Conservation (phyloP, 2,888 invertebrate genomes). For the Yponomeuta cagnagella region DNA sequence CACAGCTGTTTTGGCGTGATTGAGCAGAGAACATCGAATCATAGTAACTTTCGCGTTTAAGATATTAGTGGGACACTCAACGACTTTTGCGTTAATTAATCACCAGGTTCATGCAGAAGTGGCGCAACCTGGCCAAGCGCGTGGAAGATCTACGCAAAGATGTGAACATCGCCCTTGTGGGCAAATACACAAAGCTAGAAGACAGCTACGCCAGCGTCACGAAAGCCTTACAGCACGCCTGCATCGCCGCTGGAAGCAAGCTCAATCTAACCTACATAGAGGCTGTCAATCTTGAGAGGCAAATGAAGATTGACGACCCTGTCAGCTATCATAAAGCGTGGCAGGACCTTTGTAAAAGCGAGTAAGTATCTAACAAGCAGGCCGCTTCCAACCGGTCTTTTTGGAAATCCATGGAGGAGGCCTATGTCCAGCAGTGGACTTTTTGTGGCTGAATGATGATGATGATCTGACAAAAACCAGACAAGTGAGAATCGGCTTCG, state of each 20-base stretch:
- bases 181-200: conserved; percentile 96
- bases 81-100: not conserved
- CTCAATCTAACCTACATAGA: conserved; percentile 93
- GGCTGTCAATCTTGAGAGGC: conserved; percentile 89
- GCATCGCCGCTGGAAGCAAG: conserved; percentile 88
- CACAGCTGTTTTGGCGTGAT: too few relatives aligned
- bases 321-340: conserved; percentile 94
- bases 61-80: too few relatives aligned
- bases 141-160: conserved; percentile 89
- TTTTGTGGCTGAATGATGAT: too few relatives aligned
- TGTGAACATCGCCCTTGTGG: conserved; percentile 93
- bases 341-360: conserved; percentile 91
- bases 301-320: conserved; percentile 83
- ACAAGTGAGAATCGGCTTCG: too few relatives aligned
- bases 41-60: too few relatives aligned
- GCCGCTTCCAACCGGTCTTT: too few relatives aligned
- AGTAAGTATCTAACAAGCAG: conserved; percentile 71
- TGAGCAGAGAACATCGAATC: too few relatives aligned
- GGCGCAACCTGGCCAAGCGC: conserved; percentile 92
- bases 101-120: conserved; percentile 86
- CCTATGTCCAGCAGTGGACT: too few relatives aligned
- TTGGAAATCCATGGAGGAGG: too few relatives aligned
- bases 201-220: conserved; percentile 98
- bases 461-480: not conserved
- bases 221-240: conserved; percentile 96